A percentile compares a stretch with the other conserved stretches of the same genome.
Conservation (phyloP, 2,113 vertebrate genomes). For the Macrotis lagotis region DNA sequence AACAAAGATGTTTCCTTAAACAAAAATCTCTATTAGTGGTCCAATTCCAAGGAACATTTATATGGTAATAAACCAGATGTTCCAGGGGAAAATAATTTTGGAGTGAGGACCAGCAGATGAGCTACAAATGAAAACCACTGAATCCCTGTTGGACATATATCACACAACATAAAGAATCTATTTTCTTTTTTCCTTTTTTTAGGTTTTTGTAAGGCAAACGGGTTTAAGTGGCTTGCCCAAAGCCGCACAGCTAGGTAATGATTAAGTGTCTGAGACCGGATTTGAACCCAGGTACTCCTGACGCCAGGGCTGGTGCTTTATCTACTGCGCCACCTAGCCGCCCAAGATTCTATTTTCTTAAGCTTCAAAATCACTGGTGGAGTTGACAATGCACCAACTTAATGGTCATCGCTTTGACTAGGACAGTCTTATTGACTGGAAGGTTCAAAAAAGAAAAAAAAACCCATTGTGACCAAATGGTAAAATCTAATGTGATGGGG, state of each 20-base stretch:
- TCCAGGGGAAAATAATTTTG: slow-evolving; percentile 4
- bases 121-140: neutral
- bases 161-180: neutral
- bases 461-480: slow-evolving; percentile 18
- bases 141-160: neutral
- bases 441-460: neutral
- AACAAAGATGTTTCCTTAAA: slow-evolving; percentile 20
- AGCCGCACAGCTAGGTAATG: no score
- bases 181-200: no score
- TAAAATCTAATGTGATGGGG: neutral
- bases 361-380: neutral
- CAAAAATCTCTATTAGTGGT: slow-evolving; percentile 31
- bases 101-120: slow-evolving; percentile 23
- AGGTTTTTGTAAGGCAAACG: no score
- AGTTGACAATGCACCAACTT: slow-evolving; percentile 21
- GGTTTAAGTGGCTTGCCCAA: no score
- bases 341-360: slow-evolving; percentile 34
- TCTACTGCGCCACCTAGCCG: no score
- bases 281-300: no score
- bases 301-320: no score
- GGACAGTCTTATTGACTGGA: neutral
- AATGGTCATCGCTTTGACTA: neutral
- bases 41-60: slow-evolving; percentile 30
- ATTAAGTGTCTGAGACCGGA: no score
- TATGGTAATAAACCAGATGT: slow-evolving; percentile 27